Conservation (phyloP, 2,113 vertebrate species). For the Suncus etruscus region DNA sequence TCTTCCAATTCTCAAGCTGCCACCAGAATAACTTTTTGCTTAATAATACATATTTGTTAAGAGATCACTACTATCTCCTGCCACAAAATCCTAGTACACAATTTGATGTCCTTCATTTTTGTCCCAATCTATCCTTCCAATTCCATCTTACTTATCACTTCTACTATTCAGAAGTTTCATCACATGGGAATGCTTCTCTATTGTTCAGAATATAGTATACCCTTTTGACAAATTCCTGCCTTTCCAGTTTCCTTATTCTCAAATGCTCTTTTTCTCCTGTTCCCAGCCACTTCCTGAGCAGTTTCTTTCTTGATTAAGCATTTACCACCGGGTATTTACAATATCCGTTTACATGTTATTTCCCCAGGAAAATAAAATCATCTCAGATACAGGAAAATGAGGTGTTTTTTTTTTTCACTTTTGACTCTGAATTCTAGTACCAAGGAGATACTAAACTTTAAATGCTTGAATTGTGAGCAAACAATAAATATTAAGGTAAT, state of each 20-base stretch:
- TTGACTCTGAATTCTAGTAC: slow-evolving; percentile 16
- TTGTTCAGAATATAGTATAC: not conserved
- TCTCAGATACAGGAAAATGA: not conserved
- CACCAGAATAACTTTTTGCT: not conserved
- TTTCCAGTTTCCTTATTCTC: slow-evolving; percentile 25
- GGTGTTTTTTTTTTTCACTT: not conserved
- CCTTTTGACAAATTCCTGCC: not conserved
- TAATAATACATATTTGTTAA: not conserved
- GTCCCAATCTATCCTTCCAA: not conserved
- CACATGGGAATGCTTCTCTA: not conserved
- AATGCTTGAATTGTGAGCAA: not conserved
- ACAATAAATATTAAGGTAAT: not conserved
- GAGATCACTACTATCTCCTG: not conserved
- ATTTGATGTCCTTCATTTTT: not conserved
- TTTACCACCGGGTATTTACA: slow-evolving; percentile 31
- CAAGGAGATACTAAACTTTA: not conserved
- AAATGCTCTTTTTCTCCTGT: not conserved
- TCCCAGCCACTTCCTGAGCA: slow-evolving; percentile 20
- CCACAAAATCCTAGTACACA: not conserved
- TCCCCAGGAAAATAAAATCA: slow-evolving; percentile 3
- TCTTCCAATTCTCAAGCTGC: not conserved
- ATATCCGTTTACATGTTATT: not conserved
- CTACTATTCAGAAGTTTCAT: not conserved
- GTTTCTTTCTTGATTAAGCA: slow-evolving; percentile 4
- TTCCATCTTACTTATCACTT: not conserved